Evolutionary conservation across 2,113 vertebrate genomes (phyloP), one percentile per base, ranked within the genome.

Genomic region (Pollachius pollachius): DNA sequence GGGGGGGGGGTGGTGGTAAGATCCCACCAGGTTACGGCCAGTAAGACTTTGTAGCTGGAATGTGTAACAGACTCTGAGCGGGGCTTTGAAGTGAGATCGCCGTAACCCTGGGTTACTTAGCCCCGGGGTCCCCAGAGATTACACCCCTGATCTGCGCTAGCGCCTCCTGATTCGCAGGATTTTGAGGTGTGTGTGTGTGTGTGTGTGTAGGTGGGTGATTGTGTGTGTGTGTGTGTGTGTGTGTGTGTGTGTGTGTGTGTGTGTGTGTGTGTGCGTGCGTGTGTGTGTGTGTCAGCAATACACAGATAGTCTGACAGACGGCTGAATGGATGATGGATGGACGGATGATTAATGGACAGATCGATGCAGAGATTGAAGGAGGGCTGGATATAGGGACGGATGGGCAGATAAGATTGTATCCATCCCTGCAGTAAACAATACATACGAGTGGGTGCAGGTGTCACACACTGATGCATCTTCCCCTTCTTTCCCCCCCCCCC

Each of bases 81-180:
- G 78, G 77, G 77, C 86, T 87, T 88, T 86, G 86, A 90, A 87
- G 80, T 83, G 69, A 76, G 74, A 12, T 82, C 78, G 58, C 81
- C 77, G 81, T 85, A 84, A 77, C 83, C 73, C 73, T 68, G 77
- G 81, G 85, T 84, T 81, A 77, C 87, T 86, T 82, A 88, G 79
- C 79, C 79, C 34, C 70, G 71, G 86, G 84, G 85, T 84, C 76
- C 75, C 81, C 80, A 83, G 73, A 84, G 81, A 87, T 89, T 88
- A 86, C 82, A 85, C 84, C 78, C 84, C 82, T 88, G 85, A 88
- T 85, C 84, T 83, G 70, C 52, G 77, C 83, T 78, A 67, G 81
- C 66, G 58, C 80, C 57, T 54, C 72, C 75, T 86, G 79, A 87
- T 83, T 76, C 74, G 27, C 64, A 65, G 75, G 72, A 76, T 84